Base-by-base conservation (phyloP, 1,140 invertebrate genomes). In the Dinothrombium tinctorium region DNA sequence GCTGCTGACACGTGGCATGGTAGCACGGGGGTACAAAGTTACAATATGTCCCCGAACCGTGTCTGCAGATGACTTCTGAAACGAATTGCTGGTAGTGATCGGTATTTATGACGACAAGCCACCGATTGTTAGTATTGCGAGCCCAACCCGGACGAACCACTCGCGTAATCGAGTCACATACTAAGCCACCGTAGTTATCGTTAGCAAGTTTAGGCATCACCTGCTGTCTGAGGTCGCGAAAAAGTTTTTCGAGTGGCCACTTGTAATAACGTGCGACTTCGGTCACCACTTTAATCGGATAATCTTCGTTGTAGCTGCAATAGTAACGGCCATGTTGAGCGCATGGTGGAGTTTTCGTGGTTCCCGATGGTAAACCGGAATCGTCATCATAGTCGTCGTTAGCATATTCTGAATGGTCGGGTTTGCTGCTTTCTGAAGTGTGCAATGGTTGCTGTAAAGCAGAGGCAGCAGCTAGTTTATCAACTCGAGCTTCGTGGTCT, bases 21-120 rank as follows among this genome's bases (percentile, higher is more conserved):
- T 51, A 53, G 32, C 52, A 53, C 3, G 51, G 50, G n/a, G 52
- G 49, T 20, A 53, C 44, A 33, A 49, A 52, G 26, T 51, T 49
- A 43, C 52, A 53, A n/a, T 41, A 41, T 3, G 49, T 44, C 21
- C 44, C 43, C n/a, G 20, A 37, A 9, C 42, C 42, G 26, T 45
- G 44, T 44, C 47, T 39, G 43, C 52, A 52, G 7, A 51, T 41
- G 4, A 53, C 48, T 46, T 53, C 52, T 12, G 52, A 52, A 9
- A 53, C 48, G 26, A 47, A 51, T 40, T 53, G 50, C 4, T 50
- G 46, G 28, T 53, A 51, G 12, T 48, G 23, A 19, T 50, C 49
- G 4, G 49, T 53, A 31, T 53, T 53, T 35, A 53, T 49, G 2
- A 53, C 45, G 6, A 51, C 52, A 11, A 53, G 40, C 52, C 52